Base-by-base conservation (phyloP, 2,113 vertebrate genomes). In the Pelecanoides urinatrix region DNA sequence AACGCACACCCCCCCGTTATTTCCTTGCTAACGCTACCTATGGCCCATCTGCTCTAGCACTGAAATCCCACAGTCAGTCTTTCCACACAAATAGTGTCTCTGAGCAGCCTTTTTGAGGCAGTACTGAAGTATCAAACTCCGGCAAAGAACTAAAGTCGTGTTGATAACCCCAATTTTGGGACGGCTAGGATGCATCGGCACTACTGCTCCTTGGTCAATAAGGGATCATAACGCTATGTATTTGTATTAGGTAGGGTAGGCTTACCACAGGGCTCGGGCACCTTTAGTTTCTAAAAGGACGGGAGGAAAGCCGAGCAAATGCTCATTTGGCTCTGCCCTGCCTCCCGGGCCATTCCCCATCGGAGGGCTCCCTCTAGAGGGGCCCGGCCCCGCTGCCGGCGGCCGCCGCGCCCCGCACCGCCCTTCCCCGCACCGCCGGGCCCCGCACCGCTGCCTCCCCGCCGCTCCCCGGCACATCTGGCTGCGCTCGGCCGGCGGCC, bases 301-400 rank as follows among this genome's bases (percentile, higher is more conserved):
- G 25, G 47, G 47, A 18, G 63, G 3, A 2, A 3, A 16, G 59
- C 45, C 3, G n/a, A 11, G n/a, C 6, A 1, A 2, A 10, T 0
- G 34, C 0, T 25, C 22, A 0, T 0, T 0, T 1, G 9, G 49
- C 63, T 26, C 13, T 18, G 72, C 36, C 13, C 40, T 1, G 27
- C 32, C 30, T 42, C 15, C 76, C 42, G n/a, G 13, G 50, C 86
- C 42, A 90, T 96, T 96, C 90, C 86, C 17, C 96, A 7, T 42
- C 92, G 65, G 63, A 68, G 88, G 83, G 96, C 92, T 92, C 95
- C 96, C 95, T 94, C 94, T 95, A 91, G 88, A 94, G 92, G 92
- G 82, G 29, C 9, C 7, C 26, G 44, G 25, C 2, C 9, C 71
- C 63, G 65, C 72, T 80, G 88, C 76, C 22, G 72, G 10, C 38